Conservation (phyloP, 2,113 vertebrate species). For the Lamprotornis superbus region DNA sequence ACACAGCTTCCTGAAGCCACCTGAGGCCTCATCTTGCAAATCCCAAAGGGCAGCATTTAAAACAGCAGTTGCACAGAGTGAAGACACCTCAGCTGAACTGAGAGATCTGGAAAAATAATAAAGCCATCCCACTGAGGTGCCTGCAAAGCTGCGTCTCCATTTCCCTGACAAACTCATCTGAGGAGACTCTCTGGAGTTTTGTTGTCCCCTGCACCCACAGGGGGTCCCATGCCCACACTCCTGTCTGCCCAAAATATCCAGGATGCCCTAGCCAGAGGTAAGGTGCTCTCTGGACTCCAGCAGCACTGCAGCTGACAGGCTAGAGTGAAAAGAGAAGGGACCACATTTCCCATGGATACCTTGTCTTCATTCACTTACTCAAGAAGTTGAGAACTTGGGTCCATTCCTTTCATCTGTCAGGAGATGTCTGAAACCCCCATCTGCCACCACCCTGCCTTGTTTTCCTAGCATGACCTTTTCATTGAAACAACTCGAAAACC, state of each 20-base stretch:
- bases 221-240: background rate
- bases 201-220: background rate
- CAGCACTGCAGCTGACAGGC: background rate
- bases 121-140: background rate
- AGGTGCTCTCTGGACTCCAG: background rate
- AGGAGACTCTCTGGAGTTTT: background rate
- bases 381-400: background rate
- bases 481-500: background rate
- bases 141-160: background rate
- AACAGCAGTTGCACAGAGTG: background rate
- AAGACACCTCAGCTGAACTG: background rate
- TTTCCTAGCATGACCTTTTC: background rate
- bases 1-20: background rate
- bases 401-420: background rate
- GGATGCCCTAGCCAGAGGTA: background rate
- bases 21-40: constrained; percentile 1
- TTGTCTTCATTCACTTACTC: background rate
- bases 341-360: background rate
- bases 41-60: background rate
- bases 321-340: background rate
- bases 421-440: background rate
- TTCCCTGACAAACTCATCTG: background rate
- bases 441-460: background rate
- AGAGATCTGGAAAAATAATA: background rate
- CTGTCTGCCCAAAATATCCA: background rate